Conservation (phyloP, 2,888 invertebrate species). For the Apamea crenata region DNA sequence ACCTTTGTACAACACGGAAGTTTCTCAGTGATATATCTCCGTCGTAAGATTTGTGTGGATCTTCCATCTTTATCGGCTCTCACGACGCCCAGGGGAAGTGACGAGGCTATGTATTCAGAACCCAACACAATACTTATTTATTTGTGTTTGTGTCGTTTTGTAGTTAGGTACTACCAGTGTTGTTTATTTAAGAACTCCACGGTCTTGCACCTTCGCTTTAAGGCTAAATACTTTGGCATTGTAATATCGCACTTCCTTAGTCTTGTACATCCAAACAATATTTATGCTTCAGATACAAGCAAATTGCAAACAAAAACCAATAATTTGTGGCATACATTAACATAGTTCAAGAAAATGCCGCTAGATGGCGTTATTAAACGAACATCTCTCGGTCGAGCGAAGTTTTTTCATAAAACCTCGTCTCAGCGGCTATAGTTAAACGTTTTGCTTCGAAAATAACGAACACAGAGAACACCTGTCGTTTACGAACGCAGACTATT, state of each 20-base stretch:
- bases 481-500: conserved; percentile 50
- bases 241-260: not conserved
- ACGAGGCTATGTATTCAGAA: conserved; percentile 27
- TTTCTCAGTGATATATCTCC: conserved; percentile 11
- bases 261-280: not conserved
- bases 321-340: conserved; percentile 26
- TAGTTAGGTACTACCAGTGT: conserved; percentile 24
- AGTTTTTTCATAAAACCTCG: conserved; percentile 62
- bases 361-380: conserved; percentile 47
- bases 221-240: not conserved
- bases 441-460: conserved; percentile 54
- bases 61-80: conserved; percentile 26
- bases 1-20: not conserved
- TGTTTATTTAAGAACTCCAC: not conserved
- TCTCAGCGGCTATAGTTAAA: conserved; percentile 43
- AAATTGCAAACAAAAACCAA: conserved; percentile 5
- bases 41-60: conserved; percentile 13
- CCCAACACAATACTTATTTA: conserved; percentile 30
- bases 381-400: conserved; percentile 17
- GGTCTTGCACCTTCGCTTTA: not conserved
- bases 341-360: conserved; percentile 33
- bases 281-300: not conserved
- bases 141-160: conserved; percentile 26
- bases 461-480: conserved; percentile 61
- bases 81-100: conserved; percentile 40